A percentile compares a stretch with the other conserved stretches of the same genome.
phyloP scores from a whole-genome alignment of 1,140 invertebrate genomes.

The Mizuhopecten yessoensis region DNA sequence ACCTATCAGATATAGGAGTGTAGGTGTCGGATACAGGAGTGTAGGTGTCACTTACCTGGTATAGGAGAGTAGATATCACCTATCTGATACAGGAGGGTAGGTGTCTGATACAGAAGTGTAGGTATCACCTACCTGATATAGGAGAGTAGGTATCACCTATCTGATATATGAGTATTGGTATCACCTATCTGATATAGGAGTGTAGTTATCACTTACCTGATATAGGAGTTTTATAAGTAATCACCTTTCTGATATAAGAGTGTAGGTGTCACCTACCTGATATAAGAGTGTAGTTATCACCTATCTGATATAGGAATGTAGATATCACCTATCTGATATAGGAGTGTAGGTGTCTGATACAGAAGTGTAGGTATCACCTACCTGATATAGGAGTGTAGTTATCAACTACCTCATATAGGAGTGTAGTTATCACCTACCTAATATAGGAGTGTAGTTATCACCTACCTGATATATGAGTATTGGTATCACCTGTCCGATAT shows the following conservation, averaged over 20 bases:
- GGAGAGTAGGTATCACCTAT: conserved; percentile 15
- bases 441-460: background rate
- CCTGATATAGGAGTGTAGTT: background rate
- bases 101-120: background rate
- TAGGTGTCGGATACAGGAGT: conserved; percentile 6
- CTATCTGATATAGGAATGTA: background rate
- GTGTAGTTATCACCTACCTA: background rate
- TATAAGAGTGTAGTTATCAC: background rate
- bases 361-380: background rate
- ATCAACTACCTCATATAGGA: background rate
- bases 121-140: conserved; percentile 15
- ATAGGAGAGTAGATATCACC: background rate
- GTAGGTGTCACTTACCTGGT: background rate
- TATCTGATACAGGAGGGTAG: background rate
- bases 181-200: conserved; percentile 26
- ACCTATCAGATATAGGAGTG: background rate
- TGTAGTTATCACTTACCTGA: background rate
- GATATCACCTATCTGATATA: background rate
- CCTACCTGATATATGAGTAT: background rate
- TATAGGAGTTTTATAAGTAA: background rate
- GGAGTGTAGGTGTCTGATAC: background rate
- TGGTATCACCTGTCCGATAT: background rate
- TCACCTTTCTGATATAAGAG: background rate
- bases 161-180: background rate
- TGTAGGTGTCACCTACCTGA: background rate